Conservation (phyloP, 2,888 invertebrate species). For the Dorcus hopei region DNA sequence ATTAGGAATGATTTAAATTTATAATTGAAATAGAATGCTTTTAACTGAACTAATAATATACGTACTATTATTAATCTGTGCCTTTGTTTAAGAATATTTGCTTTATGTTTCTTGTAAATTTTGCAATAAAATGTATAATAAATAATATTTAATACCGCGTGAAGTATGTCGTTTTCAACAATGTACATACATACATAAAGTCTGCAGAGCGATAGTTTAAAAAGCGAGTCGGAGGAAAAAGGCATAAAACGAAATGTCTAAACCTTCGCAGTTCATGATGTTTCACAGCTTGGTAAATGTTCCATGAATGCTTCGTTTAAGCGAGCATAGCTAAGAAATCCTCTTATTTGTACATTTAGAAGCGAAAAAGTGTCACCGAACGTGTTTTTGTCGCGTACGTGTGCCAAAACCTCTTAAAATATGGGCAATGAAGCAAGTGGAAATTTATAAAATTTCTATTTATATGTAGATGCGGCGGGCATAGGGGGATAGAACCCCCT, state of each 20-base stretch:
- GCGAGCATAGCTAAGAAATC: constrained; percentile 7
- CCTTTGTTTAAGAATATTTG: too few species aligned
- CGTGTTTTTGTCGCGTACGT: background rate
- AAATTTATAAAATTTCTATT: constrained; percentile 33
- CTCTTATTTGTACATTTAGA: constrained; percentile 17
- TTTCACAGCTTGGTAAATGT: constrained; percentile 8
- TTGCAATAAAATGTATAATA: too few species aligned
- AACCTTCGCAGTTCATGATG: constrained; percentile 12
- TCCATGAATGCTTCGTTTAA: background rate
- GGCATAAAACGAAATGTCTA: background rate
- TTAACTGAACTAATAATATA: too few species aligned
- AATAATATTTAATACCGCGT: too few species aligned
- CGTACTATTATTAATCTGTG: too few species aligned
- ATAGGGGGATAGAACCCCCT: constrained; percentile 22
- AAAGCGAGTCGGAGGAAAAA: too few species aligned
- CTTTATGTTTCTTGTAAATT: too few species aligned
- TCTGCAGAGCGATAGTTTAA: too few species aligned
- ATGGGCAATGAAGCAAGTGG: constrained; percentile 16
- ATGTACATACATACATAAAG: too few species aligned
- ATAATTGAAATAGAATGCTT: too few species aligned
- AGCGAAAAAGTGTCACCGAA: background rate
- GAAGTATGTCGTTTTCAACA: too few species aligned
- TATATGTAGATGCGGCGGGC: constrained; percentile 31
- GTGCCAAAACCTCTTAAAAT: background rate
- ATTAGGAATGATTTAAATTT: too few species aligned